Evolutionary conservation across 53 echinoderm and acorn worm species (phyloP).

Genomic region (Actinopyga echinites): DNA sequence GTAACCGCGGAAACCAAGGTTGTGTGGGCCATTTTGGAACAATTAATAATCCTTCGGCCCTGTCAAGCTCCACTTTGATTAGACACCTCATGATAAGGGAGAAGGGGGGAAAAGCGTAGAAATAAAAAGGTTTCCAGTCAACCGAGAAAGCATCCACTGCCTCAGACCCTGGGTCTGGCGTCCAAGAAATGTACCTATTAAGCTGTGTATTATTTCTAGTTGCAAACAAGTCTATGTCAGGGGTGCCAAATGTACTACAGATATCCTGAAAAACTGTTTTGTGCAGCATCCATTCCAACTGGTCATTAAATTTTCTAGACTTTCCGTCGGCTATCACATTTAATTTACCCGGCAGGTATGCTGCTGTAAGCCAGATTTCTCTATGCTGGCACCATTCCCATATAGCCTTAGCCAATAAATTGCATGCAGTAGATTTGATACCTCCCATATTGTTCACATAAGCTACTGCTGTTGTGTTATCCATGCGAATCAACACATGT

Average conservation of each 20-base stretch:
- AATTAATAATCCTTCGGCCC: conserved; percentile 51
- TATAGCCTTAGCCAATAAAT: conserved; percentile 39
- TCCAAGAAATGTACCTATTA: conserved; percentile 57
- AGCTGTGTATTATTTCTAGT: conserved; percentile 58
- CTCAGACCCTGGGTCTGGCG: conserved; percentile 59
- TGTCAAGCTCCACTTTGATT: conserved; percentile 39
- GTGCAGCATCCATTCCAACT: conserved; percentile 63
- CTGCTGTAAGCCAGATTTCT: conserved; percentile 62
- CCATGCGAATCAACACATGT: conserved; percentile 53
- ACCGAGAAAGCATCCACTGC: conserved; percentile 64
- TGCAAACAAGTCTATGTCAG: conserved; percentile 64
- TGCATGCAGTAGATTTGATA: conserved; percentile 34
- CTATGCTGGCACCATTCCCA: conserved; percentile 68
- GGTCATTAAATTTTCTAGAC: conserved; percentile 58
- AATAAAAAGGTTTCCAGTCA: conserved; percentile 33
- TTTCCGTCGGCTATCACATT: conserved; percentile 58
- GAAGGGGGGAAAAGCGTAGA: conserved; percentile 66
- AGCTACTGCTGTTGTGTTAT: conserved; percentile 75
- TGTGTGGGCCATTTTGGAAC: conserved; percentile 69
- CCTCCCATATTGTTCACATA: conserved; percentile 77
- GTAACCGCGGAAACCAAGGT: conserved; percentile 12
- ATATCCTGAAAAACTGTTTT: conserved; percentile 36
- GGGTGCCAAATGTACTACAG: neutral
- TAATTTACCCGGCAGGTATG: conserved; percentile 55
- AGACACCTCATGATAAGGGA: conserved; percentile 12